Evolutionary conservation across 2,797 vertebrate genomes (phyloP).

Genomic region (Amblyraja radiata): DNA sequence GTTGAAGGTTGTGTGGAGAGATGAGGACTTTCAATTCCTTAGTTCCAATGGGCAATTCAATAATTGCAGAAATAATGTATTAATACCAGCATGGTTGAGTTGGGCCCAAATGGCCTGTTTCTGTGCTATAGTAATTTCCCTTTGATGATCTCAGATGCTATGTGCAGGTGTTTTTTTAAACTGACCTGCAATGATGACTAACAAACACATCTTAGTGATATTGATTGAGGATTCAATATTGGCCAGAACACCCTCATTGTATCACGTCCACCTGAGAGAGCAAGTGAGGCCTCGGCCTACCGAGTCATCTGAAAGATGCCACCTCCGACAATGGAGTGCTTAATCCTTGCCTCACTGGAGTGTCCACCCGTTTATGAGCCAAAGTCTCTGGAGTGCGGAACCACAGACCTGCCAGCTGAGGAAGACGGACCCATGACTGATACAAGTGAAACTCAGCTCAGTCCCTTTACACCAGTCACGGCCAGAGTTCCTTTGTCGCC

Average conservation of each 20-base stretch:
- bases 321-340: background rate
- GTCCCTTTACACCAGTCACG: background rate
- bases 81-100: background rate
- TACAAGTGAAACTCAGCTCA: background rate
- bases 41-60: background rate
- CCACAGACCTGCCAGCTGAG: background rate
- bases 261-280: background rate
- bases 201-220: background rate
- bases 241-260: background rate
- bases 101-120: background rate
- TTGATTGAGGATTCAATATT: background rate
- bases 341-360: background rate
- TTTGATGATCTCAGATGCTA: background rate
- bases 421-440: no score
- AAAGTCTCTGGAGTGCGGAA: background rate
- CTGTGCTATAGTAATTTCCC: background rate
- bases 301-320: background rate
- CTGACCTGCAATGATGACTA: background rate
- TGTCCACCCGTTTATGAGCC: background rate
- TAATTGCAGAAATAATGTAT: background rate
- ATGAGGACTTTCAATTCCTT: background rate
- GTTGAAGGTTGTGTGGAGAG: background rate
- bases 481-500: no score
- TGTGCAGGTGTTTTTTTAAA: background rate
- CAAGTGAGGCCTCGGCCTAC: no score